Evolutionary conservation across 1,140 invertebrate genomes (phyloP).

Genomic region (Pristionchus pacificus): DNA sequence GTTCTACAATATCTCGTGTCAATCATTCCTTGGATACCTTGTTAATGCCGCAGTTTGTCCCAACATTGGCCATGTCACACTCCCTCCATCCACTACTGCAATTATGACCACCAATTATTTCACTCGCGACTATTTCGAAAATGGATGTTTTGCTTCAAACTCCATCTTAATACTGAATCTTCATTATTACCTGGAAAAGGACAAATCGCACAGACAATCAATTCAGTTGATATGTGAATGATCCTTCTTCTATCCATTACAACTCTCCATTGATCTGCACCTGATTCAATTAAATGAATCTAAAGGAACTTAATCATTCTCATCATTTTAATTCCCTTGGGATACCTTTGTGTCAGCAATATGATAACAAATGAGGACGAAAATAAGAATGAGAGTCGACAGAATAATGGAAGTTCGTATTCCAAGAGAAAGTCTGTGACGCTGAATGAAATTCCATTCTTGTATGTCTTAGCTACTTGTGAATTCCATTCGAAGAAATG

Average conservation of each 20-base stretch:
- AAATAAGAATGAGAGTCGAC: conserved; percentile 43
- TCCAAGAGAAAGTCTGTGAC: conserved; percentile 11
- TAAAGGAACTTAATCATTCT: conserved; percentile 20
- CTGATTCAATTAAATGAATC: conserved; percentile 48
- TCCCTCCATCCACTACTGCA: neutral
- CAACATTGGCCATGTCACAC: neutral
- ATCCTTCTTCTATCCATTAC: conserved; percentile 32
- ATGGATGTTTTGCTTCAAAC: neutral
- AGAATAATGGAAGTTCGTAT: conserved; percentile 35
- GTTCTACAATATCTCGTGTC: neutral
- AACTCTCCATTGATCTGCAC: conserved; percentile 36
- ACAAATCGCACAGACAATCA: conserved; percentile 50
- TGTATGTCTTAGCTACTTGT: no score
- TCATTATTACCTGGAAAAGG: conserved; percentile 42
- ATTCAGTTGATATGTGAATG: conserved; percentile 39
- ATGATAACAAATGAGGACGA: conserved; percentile 44
- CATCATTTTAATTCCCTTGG: neutral
- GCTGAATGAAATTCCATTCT: neutral
- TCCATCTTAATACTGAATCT: conserved; percentile 1
- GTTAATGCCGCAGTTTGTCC: neutral
- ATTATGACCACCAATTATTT: neutral
- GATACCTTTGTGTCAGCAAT: conserved; percentile 39
- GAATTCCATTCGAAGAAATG: conserved; percentile 20
- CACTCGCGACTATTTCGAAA: neutral
- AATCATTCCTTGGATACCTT: neutral